A percentile compares a stretch with the other conserved stretches of the same genome.
These are phyloP conservation scores for Epinotia bilunana DNA, from an alignment of 2,888 invertebrate genomes.

Conservation along the genomic window DNA sequence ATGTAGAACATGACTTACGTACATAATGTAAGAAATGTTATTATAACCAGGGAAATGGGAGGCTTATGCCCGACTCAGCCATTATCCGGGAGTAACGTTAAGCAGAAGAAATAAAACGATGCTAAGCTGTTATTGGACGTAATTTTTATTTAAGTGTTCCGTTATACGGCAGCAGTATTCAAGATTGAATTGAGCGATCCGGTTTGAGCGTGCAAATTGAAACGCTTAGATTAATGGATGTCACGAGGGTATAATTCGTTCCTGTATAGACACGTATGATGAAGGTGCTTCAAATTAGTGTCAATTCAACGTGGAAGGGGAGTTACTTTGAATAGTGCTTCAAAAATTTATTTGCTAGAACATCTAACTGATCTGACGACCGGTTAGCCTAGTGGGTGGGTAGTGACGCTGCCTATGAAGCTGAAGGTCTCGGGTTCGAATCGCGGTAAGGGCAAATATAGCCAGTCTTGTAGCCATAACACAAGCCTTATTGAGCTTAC, in stretches of 20 bases:
- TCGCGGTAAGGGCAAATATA: no score
- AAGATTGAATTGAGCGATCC: slow-evolving; percentile 25
- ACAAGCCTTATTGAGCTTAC: no score
- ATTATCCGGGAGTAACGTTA: slow-evolving; percentile 28
- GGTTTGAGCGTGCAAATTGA: slow-evolving; percentile 29
- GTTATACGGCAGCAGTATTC: slow-evolving; percentile 13
- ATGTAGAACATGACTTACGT: slow-evolving; percentile 15
- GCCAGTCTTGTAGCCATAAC: no score
- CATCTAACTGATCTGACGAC: not conserved
- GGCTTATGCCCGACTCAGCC: slow-evolving; percentile 28
- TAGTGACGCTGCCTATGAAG: no score
- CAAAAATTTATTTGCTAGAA: not conserved
- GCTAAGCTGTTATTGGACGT: slow-evolving; percentile 39
- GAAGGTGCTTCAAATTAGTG: slow-evolving; percentile 3
- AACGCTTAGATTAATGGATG: slow-evolving; percentile 14
- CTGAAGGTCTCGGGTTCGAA: no score
- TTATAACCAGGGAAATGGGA: slow-evolving; percentile 32
- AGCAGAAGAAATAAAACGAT: slow-evolving; percentile 33
- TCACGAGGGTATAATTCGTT: slow-evolving; percentile 11
- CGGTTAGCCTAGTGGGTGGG: no score
- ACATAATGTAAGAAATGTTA: slow-evolving; percentile 30
- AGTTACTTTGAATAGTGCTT: not conserved
- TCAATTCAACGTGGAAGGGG: not conserved
- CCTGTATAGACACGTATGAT: slow-evolving; percentile 6
- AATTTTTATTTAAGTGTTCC: slow-evolving; percentile 44